These are phyloP conservation scores for Epinotia bilunana DNA, from an alignment of 2,888 invertebrate genomes.

Conservation along the genomic window DNA sequence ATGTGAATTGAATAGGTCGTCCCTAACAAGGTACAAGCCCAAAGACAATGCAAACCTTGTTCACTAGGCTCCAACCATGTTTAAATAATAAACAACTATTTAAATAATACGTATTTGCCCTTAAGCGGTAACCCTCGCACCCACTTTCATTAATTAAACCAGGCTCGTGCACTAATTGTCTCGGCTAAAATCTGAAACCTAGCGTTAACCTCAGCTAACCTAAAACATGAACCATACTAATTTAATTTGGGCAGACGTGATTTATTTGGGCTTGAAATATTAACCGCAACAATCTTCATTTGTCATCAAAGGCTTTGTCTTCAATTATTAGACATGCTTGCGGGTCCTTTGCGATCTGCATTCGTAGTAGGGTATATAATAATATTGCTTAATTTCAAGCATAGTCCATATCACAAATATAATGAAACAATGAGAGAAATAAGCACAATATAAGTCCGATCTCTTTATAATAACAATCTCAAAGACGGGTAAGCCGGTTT, in stretches of 20 bases:
- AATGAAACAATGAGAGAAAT: too few relatives aligned
- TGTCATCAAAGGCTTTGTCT: constrained; percentile 17
- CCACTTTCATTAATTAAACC: constrained; percentile 48
- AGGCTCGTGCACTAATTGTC: constrained; percentile 47
- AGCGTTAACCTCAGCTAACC: constrained; percentile 28
- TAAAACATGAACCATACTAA: constrained; percentile 23
- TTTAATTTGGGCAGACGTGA: constrained; percentile 5
- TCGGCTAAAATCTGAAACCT: constrained; percentile 38
- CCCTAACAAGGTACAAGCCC: too few relatives aligned
- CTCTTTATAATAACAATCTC: too few relatives aligned
- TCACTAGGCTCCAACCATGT: too few relatives aligned
- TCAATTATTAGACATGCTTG: background rate
- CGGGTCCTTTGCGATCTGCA: background rate
- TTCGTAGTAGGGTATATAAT: too few relatives aligned
- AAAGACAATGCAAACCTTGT: too few relatives aligned
- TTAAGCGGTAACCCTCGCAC: constrained; percentile 41
- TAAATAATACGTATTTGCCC: constrained; percentile 14
- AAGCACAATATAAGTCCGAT: too few relatives aligned
- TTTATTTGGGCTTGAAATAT: constrained; percentile 17
- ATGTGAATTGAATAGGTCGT: too few relatives aligned
- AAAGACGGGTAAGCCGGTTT: too few relatives aligned
- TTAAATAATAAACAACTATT: background rate
- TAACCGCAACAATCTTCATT: constrained; percentile 16
- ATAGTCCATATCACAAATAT: too few relatives aligned
- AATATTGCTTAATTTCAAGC: too few relatives aligned